Evolutionary conservation across 2,797 vertebrate species (phyloP).

Genomic region (Pangasius djambal): DNA sequence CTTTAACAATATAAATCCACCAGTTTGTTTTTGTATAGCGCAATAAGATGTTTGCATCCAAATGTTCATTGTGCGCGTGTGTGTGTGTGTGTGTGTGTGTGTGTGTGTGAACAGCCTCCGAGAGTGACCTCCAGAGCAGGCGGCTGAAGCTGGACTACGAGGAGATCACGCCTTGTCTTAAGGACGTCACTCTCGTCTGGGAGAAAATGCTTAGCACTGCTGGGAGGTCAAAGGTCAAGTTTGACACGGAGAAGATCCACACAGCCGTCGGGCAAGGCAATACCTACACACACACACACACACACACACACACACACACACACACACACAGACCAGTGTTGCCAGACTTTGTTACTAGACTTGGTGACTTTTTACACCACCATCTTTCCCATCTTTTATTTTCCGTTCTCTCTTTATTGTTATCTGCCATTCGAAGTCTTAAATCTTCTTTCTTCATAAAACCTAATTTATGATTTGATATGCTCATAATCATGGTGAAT

Average conservation of each 20-base stretch:
- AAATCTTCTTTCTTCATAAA: not conserved
- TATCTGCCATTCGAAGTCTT: not conserved
- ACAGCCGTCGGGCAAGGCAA: constrained; percentile 89
- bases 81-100: constrained; percentile 33
- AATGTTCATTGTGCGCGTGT: not conserved
- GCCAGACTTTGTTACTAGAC: not conserved
- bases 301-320: constrained; percentile 17
- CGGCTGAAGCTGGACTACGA: constrained; percentile 95
- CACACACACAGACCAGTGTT: constrained; percentile 18
- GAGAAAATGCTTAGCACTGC: constrained; percentile 91
- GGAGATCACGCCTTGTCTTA: constrained; percentile 95
- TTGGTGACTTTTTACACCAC: not conserved
- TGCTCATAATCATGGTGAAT: not conserved
- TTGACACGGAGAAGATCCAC: constrained; percentile 88
- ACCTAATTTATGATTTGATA: not conserved
- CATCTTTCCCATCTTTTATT: not conserved
- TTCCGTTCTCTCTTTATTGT: not conserved
- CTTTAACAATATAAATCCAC: not conserved
- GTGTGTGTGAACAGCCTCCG: constrained; percentile 77
- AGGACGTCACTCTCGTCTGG: constrained; percentile 93
- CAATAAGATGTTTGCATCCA: too few species aligned
- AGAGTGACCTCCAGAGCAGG: constrained; percentile 91
- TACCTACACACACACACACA: constrained; percentile 42
- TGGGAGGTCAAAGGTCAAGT: constrained; percentile 87
- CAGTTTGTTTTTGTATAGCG: constrained; percentile 7